Base-by-base conservation (phyloP, 2,888 invertebrate genomes). In the Polyommatus iphigenia region DNA sequence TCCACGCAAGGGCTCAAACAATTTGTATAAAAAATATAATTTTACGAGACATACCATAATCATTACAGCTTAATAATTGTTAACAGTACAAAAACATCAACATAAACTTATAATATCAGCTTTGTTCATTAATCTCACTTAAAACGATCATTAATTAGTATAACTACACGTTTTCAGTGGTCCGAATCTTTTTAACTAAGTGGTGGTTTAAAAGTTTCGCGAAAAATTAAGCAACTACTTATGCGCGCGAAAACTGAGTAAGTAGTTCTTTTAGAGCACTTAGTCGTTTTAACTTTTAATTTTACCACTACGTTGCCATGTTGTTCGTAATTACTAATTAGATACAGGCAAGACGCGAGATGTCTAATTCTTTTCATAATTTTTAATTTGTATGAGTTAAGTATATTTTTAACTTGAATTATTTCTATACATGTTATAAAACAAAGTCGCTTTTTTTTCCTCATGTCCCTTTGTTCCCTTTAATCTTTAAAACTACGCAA, bases 231-330 rank as follows among this genome's bases (percentile, higher is more conserved):
- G 24, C 24, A 62, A 13, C 62, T 62, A 24, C 24, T 62, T 62
- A 13, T 5, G 10, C 24, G 24, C 13, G 24, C 62, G 24, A 62
- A 62, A 62, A 24, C 62, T 24, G 15, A 62, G 24, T 24, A 62
- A 62, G 62, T 62, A 24, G 62, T 62, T 62, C 13, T 62, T 62
- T 62, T 62, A 62, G 59, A 59, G 62, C 62, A 62, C 62, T 59
- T 59, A 59, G 20, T 59, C 59, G 1, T n/a, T 59, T 59, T 8
- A 62, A 62, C 62, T 24, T n/a, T 62, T 10, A 20, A 62, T 62
- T 62, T 62, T 13, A 62, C 62, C 24, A 24, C 62, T 24, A 13
- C n/a, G 57, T 57, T 57, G 7, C 57, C 1, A 62, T 62, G 10
- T 18, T 62, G 62, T 62, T 62, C 13, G 13, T 62, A 62, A n/a